phyloP scores from a whole-genome alignment of 2,888 invertebrate species.

The Cataglyphis albicans region DNA sequence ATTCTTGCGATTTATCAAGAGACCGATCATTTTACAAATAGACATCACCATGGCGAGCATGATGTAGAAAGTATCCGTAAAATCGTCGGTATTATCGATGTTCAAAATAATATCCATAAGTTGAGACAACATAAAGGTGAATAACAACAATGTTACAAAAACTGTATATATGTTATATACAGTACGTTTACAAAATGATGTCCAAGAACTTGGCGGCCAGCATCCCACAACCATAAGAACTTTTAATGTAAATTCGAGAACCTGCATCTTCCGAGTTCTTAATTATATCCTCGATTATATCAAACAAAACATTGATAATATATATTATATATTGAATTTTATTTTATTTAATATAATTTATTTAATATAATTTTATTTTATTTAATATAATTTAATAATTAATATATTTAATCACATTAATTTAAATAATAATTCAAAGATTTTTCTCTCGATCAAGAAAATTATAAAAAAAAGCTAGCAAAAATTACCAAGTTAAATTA shows the following conservation, averaged over 20 bases:
- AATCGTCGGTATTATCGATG: slow-evolving; percentile 58
- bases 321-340: neutral
- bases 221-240: slow-evolving; percentile 51
- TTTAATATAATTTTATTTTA: no score
- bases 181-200: slow-evolving; percentile 40
- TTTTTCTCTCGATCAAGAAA: neutral
- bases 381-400: no score
- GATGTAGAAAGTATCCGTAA: slow-evolving; percentile 68
- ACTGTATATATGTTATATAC: slow-evolving; percentile 64
- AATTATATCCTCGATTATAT: neutral
- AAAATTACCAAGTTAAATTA: neutral
- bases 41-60: slow-evolving; percentile 59
- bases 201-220: slow-evolving; percentile 62
- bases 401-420: neutral
- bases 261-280: slow-evolving; percentile 27
- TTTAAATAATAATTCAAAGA: neutral
- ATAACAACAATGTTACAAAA: slow-evolving; percentile 50
- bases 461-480: neutral
- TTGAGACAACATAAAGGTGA: slow-evolving; percentile 49
- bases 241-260: slow-evolving; percentile 54
- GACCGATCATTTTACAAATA: slow-evolving; percentile 62
- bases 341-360: no score
- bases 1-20: slow-evolving; percentile 58
- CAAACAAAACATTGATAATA: neutral
- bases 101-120: slow-evolving; percentile 61